A percentile compares a stretch with the other conserved stretches of the same genome.
Evolutionary conservation across 2,797 vertebrate genomes (phyloP).

Genomic region (Cichlasoma orientale): DNA sequence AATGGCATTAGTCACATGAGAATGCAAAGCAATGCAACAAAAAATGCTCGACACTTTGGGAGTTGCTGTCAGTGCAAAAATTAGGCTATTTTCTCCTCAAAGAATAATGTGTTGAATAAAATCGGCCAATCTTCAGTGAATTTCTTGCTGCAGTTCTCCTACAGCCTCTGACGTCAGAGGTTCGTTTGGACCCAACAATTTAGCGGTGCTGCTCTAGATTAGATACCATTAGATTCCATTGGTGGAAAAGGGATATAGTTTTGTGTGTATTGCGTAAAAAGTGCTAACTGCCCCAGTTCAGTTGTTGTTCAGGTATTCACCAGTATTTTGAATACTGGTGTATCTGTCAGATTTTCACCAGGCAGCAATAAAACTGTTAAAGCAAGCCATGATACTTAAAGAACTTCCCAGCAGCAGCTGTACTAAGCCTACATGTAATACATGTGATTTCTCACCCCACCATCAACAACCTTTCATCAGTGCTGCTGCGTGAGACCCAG

Average conservation of each 20-base stretch:
- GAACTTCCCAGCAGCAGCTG: slow-evolving; percentile 19
- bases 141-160: neutral
- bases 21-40: neutral
- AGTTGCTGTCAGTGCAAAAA: neutral
- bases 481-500: slow-evolving; percentile 28
- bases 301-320: neutral
- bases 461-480: slow-evolving; percentile 30
- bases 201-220: neutral
- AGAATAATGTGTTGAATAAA: neutral
- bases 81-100: neutral
- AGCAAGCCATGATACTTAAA: neutral
- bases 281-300: neutral
- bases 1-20: neutral
- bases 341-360: neutral
- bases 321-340: neutral
- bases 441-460: slow-evolving; percentile 29
- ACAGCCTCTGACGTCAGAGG: neutral
- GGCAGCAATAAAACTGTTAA: neutral
- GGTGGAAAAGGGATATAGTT: neutral
- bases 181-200: neutral
- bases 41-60: neutral
- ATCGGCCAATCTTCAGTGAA: neutral
- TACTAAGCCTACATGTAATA: slow-evolving; percentile 3
- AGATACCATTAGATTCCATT: neutral
- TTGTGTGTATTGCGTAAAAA: neutral